Evolutionary conservation across 2,888 invertebrate species (phyloP).

Genomic region (Dicycla oo): DNA sequence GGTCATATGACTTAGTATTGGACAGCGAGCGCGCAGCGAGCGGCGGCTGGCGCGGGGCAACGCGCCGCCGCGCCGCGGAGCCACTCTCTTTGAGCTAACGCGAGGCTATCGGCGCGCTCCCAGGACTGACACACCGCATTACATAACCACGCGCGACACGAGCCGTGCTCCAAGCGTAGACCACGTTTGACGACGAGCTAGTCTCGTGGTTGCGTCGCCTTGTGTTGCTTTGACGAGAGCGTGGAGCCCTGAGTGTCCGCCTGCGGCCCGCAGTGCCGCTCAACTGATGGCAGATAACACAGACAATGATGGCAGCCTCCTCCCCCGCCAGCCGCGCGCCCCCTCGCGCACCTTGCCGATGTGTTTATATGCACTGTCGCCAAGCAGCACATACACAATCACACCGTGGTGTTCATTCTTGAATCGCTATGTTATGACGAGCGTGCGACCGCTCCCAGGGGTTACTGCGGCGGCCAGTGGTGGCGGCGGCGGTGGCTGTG

Average conservation of each 20-base stretch:
- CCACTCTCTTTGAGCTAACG: slow-evolving; percentile 4
- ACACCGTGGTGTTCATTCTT: slow-evolving; percentile 50
- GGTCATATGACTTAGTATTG: slow-evolving; percentile 31
- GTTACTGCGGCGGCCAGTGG: slow-evolving; percentile 11
- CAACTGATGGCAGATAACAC: slow-evolving; percentile 51
- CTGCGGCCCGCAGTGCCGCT: background rate
- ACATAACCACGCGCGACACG: too few species aligned
- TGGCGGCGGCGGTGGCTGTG: too few species aligned
- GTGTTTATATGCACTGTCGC: background rate
- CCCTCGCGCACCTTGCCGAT: background rate
- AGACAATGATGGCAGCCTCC: slow-evolving; percentile 44
- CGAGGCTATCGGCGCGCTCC: too few species aligned
- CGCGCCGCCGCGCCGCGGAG: background rate
- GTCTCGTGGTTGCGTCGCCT: background rate
- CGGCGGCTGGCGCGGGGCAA: too few species aligned
- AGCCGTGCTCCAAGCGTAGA: background rate
- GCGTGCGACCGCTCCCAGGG: slow-evolving; percentile 53
- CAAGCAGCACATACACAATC: slow-evolving; percentile 30
- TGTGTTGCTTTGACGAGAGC: slow-evolving; percentile 4
- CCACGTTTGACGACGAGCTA: background rate
- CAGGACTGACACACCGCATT: background rate
- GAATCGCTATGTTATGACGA: slow-evolving; percentile 53
- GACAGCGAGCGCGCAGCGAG: too few species aligned
- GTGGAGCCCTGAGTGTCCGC: slow-evolving; percentile 6
- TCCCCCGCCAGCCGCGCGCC: background rate